A percentile compares a stretch with the other conserved stretches of the same genome.
Evolutionary conservation across 2,888 invertebrate genomes (phyloP).

Genomic region (Monochamus alternatus): DNA sequence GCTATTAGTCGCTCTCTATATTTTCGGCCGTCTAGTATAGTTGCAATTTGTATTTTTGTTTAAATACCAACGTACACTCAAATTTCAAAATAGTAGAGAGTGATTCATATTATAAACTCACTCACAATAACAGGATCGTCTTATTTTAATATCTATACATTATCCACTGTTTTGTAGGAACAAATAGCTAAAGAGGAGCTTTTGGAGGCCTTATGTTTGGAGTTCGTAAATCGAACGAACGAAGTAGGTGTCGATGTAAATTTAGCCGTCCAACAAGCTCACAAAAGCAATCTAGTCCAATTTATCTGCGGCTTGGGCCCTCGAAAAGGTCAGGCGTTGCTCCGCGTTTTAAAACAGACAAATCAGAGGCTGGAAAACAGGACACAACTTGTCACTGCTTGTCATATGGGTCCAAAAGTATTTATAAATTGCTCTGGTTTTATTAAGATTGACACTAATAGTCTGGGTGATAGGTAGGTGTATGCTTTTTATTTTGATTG

Average conservation of each 20-base stretch:
- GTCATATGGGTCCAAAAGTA: conserved; percentile 95
- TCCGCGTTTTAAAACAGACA: conserved; percentile 90
- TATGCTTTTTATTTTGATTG: background rate
- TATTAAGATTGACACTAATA: conserved; percentile 97
- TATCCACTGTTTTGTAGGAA: conserved; percentile 72
- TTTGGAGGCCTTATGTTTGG: conserved; percentile 87
- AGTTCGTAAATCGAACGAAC: conserved; percentile 95
- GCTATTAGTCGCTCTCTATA: too few relatives aligned
- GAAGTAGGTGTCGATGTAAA: conserved; percentile 99
- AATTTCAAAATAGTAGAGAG: too few relatives aligned
- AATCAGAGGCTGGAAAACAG: conserved; percentile 95
- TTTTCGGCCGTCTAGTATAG: too few relatives aligned
- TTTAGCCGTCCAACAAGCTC: conserved; percentile 89
- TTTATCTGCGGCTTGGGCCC: conserved; percentile 98
- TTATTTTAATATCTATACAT: too few relatives aligned
- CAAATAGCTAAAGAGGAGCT: conserved; percentile 89
- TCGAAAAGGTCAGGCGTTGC: conserved; percentile 90
- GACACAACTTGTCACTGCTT: conserved; percentile 94
- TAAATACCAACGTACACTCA: too few relatives aligned
- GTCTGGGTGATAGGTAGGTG: conserved; percentile 83
- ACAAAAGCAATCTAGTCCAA: conserved; percentile 92
- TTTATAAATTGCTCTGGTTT: conserved; percentile 99
- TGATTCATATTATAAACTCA: too few relatives aligned
- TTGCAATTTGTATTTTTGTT: too few relatives aligned
- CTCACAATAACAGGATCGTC: too few relatives aligned